Evolutionary conservation across 2,113 vertebrate species (phyloP), one percentile per base, ranked within the genome.

Genomic region (Ceyx margarethae): DNA sequence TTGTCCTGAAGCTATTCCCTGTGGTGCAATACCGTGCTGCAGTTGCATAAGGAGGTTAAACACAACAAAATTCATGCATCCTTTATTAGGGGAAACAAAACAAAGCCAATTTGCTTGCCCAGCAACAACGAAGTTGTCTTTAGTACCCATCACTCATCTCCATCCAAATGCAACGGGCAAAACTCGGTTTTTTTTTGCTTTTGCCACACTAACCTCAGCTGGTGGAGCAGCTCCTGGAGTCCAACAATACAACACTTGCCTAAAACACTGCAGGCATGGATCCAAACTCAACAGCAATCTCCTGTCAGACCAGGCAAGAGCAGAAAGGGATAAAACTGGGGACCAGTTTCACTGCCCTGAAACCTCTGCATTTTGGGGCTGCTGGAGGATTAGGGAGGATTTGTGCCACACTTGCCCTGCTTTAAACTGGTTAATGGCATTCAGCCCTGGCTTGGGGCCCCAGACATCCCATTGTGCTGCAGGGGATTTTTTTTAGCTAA

Each of bases 21-120:
- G 89, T 76, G 96, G 96, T 79, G 83, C 96, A 96, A 91, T 95
- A 92, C 93, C 45, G 61, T 94, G 78, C 83, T 86, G 96, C 71
- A 92, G 80, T 92, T 95, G 93, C 89, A 86, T 94, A 95, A 95
- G 88, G 85, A 91, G 64, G 78, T 88, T 89, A 96, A 92, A 94
- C 94, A 94, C 91, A 91, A 90, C 90, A 90, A 96, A 97, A 85
- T 96, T 95, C 96, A 96, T 95, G 95, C 95, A 93, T 91, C 64
- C 91, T 89, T 92, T 80, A 89, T 69, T 74, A 66, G 71, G 60
- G 56, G 56, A 85, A 91, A 91, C 51, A 71, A 92, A 92, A 84
- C 60, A 72, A 80, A 92, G 84, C 72, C 28, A 9, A 77, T 87
- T 89, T 67, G 56, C 75, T 94, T 35, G 57, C 68, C 78, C 79